These are phyloP conservation scores for Heteractis magnifica DNA, from an alignment of 92 coral and sea anemone species.

Conservation along the genomic window DNA sequence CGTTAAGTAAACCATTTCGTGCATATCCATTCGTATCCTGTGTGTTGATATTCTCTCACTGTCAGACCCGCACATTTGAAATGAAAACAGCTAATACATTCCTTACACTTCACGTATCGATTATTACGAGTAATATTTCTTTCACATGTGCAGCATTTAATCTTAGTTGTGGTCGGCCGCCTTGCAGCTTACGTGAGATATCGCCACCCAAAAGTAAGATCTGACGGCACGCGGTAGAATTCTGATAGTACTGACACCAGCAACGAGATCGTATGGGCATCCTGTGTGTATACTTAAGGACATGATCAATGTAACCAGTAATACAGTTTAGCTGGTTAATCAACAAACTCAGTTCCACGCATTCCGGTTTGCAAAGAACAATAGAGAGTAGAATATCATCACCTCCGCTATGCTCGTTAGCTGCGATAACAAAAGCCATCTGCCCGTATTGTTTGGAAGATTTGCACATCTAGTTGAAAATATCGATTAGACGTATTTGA, in stretches of 20 bases:
- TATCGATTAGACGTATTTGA: too few species aligned
- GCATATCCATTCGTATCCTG: neutral
- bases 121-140: neutral
- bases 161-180: neutral
- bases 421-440: too few species aligned
- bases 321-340: too few species aligned
- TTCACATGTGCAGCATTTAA: neutral
- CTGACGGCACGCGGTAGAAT: neutral
- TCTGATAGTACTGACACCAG: neutral
- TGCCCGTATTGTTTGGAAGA: too few species aligned
- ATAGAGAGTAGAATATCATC: too few species aligned
- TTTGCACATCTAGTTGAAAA: too few species aligned
- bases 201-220: neutral
- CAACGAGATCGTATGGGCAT: neutral
- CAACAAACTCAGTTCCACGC: too few species aligned
- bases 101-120: neutral
- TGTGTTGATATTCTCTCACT: neutral
- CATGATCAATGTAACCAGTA: too few species aligned
- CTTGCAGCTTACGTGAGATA: neutral
- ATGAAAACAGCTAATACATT: neutral
- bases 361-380: too few species aligned
- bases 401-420: too few species aligned
- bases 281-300: neutral
- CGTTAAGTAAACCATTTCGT: neutral
- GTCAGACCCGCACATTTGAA: slow-evolving; percentile 8